phyloP scores from a whole-genome alignment of 2,888 invertebrate genomes.

The Lampropteryx suffumata region DNA sequence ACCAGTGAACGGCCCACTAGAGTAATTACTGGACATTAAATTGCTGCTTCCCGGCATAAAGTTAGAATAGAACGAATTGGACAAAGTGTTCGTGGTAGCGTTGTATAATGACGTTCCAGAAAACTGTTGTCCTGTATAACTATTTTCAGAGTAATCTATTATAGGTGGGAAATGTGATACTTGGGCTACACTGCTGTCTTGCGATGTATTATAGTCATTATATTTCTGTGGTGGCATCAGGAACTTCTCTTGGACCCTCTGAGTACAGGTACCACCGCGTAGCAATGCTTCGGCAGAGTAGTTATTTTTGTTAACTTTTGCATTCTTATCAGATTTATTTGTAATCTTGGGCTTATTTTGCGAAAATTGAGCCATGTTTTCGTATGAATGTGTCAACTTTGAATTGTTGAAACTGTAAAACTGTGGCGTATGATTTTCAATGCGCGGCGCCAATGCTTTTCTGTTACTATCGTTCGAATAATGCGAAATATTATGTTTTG shows the following conservation, averaged over 20 bases:
- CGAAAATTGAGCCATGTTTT: conserved; percentile 58
- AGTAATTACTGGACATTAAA: conserved; percentile 69
- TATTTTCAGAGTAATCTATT: conserved; percentile 71
- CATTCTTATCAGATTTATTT: conserved; percentile 60
- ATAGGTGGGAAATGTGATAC: conserved; percentile 77
- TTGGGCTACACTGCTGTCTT: conserved; percentile 71
- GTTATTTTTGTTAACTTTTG: conserved; percentile 69
- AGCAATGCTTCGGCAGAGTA: conserved; percentile 75
- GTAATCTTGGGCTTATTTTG: conserved; percentile 60
- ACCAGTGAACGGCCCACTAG: conserved; percentile 64
- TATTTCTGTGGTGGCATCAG: conserved; percentile 65
- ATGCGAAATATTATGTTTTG: conserved; percentile 60
- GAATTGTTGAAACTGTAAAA: conserved; percentile 67
- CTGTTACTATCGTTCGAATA: conserved; percentile 57
- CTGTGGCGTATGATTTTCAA: conserved; percentile 62
- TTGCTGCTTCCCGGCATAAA: conserved; percentile 72
- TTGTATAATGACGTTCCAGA: conserved; percentile 73
- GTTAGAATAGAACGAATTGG: conserved; percentile 75
- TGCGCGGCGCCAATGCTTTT: conserved; percentile 55
- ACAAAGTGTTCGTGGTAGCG: conserved; percentile 72
- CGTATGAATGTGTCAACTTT: conserved; percentile 60
- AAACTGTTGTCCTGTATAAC: conserved; percentile 69
- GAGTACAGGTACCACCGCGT: conserved; percentile 65
- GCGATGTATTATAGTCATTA: conserved; percentile 60
- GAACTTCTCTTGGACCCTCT: conserved; percentile 70